These are phyloP conservation scores for Dicaeum eximium DNA, from an alignment of 2,113 vertebrate genomes.

Conservation along the genomic window DNA sequence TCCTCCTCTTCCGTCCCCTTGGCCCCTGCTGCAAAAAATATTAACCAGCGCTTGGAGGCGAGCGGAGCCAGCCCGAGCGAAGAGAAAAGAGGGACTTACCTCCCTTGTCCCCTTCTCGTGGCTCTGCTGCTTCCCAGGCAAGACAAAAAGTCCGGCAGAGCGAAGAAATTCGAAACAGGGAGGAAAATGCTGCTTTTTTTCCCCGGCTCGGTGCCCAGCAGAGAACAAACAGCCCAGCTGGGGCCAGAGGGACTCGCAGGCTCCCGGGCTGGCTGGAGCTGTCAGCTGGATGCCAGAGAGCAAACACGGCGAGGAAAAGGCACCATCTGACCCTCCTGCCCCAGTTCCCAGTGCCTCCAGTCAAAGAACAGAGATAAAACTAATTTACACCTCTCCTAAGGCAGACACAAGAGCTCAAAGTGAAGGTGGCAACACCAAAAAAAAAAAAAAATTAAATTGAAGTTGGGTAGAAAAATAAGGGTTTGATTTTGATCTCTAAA, in stretches of 20 bases:
- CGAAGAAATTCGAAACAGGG: background rate
- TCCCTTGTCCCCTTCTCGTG: background rate
- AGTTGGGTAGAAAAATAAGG: background rate
- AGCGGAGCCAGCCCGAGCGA: accelerated
- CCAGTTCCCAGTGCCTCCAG: background rate
- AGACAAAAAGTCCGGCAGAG: background rate
- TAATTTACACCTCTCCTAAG: background rate
- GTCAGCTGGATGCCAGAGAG: constrained; percentile 30
- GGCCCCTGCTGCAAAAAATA: constrained; percentile 13
- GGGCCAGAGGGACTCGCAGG: background rate
- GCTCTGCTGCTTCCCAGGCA: background rate
- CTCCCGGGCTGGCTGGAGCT: background rate
- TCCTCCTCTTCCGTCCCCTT: background rate
- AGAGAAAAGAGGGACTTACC: background rate
- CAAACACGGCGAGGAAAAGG: background rate
- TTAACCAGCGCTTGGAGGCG: background rate
- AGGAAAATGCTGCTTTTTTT: background rate
- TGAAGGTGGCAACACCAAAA: background rate
- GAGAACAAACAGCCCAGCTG: background rate
- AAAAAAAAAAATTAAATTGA: background rate
- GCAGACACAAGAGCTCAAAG: background rate
- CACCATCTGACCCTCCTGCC: constrained; percentile 3
- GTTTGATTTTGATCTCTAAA: background rate
- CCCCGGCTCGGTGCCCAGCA: background rate
- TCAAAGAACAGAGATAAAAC: background rate